These are phyloP conservation scores for Allygus modestus DNA, from an alignment of 2,888 invertebrate species.

Conservation along the genomic window DNA sequence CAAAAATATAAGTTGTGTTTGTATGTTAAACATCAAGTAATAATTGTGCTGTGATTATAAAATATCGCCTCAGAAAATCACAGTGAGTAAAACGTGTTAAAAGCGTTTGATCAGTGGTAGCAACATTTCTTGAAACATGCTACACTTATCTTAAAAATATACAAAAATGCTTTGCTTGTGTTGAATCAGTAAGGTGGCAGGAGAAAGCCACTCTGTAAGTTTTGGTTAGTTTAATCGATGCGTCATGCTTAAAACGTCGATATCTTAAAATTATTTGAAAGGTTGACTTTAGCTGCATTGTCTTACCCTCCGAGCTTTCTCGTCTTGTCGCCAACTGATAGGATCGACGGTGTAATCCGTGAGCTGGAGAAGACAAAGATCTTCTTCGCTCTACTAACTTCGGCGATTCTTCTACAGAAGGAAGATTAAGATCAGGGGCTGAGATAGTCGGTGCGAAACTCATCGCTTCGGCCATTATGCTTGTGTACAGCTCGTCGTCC, in stretches of 20 bases:
- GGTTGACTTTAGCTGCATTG: not conserved
- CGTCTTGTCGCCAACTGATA: constrained; percentile 67
- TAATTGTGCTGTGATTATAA: no score
- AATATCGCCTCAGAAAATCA: not conserved
- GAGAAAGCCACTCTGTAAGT: not conserved
- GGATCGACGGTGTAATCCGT: constrained; percentile 66
- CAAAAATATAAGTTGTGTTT: no score
- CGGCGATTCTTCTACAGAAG: constrained; percentile 66
- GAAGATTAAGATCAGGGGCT: constrained; percentile 67
- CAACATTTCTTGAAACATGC: not conserved
- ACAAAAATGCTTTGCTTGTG: not conserved
- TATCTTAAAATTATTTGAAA: not conserved
- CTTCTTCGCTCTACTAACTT: constrained; percentile 55
- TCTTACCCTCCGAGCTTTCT: constrained; percentile 68
- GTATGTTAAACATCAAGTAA: not conserved
- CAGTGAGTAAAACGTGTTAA: not conserved
- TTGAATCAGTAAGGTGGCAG: not conserved
- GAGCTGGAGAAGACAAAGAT: constrained; percentile 59
- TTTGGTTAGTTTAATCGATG: not conserved
- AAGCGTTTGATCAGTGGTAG: not conserved
- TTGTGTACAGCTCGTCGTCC: constrained; percentile 69
- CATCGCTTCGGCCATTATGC: constrained; percentile 71
- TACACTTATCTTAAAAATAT: not conserved
- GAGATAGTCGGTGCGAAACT: constrained; percentile 69
- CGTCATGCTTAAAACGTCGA: not conserved